Base-by-base conservation (phyloP, 1,140 invertebrate species). In the Mya arenaria region DNA sequence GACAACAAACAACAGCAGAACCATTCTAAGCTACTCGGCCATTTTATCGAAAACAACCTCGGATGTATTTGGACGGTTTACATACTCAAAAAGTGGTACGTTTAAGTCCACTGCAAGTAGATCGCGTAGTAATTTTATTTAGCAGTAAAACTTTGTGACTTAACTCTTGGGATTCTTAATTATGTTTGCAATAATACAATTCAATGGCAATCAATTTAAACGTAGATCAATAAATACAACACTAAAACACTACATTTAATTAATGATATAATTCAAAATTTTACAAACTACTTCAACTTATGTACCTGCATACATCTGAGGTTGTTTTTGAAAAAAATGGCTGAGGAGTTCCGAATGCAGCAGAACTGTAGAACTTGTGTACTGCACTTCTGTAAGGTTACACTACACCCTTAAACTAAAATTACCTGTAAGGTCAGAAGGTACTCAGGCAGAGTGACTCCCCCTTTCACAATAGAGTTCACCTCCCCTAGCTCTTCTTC, bases 391-490 rank as follows among this genome's bases (percentile, higher is more conserved):
- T n/a, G n/a, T n/a, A n/a, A n/a, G n/a, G n/a, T n/a, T n/a, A n/a
- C n/a, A n/a, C 10, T 19, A 19, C 41, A 48, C 41, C 10, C 41
- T 13, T 19, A 48, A 13, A 13, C 19, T 19, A 48, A 10, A 48
- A 48, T n/a, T 60, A 80, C 77, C 77, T 80, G 77, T n/a, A 86
- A 72, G 4, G 84, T 55, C 37, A 90, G 75, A 13, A 89, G 75
- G 23, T 89, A 77, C 44, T 88, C 78, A 17, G 91, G 90, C 19
- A 90, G 58, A 63, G 83, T 77, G 15, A 91, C 60, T 25, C 83
- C 78, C 13, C 90, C 87, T 66, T 85, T 87, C 19, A 90, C 72
- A 23, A 92, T 48, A 1, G 85, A 80, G 83, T 91, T 92, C 23
- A 91, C 90, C 58, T 81, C 66, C 4, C 36, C 25, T n/a, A 91